Conservation (phyloP, 2,113 vertebrate species). For the Rhinoderma darwinii region DNA sequence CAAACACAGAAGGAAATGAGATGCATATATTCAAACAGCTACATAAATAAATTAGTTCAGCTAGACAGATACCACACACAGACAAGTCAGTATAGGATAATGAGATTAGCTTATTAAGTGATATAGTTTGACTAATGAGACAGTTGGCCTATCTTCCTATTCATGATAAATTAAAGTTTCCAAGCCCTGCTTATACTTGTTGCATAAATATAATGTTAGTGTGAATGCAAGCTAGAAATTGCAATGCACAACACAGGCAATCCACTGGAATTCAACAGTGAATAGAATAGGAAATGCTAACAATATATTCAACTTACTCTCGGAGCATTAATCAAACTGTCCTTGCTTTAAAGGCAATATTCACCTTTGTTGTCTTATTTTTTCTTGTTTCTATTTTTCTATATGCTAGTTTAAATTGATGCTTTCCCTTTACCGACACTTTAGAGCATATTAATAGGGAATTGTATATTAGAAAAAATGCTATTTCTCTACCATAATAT, state of each 20-base stretch:
- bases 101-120: conserved; percentile 37
- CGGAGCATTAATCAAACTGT: conserved; percentile 3
- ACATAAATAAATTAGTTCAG: conserved; percentile 48
- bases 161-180: background rate
- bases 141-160: conserved; percentile 12
- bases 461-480: too few relatives aligned
- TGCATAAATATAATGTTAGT: conserved; percentile 2
- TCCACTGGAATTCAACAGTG: background rate
- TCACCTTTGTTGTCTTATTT: conserved; percentile 3
- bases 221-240: conserved; percentile 17
- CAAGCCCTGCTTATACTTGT: background rate
- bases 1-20: conserved; percentile 38
- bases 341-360: background rate
- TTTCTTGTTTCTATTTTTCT: background rate
- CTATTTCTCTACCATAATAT: background rate
- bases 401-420: background rate
- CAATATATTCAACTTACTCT: background rate
- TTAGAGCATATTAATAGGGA: too few relatives aligned
- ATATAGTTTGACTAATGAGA: conserved; percentile 16
- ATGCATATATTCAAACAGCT: conserved; percentile 41
- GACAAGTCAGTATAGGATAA: conserved; percentile 38
- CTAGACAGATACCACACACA: conserved; percentile 33
- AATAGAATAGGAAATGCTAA: background rate
- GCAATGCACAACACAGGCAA: background rate
- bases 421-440: too few relatives aligned